These are phyloP conservation scores for Drosophila meridiana DNA, from an alignment of 2,888 invertebrate genomes.

Conservation along the genomic window DNA sequence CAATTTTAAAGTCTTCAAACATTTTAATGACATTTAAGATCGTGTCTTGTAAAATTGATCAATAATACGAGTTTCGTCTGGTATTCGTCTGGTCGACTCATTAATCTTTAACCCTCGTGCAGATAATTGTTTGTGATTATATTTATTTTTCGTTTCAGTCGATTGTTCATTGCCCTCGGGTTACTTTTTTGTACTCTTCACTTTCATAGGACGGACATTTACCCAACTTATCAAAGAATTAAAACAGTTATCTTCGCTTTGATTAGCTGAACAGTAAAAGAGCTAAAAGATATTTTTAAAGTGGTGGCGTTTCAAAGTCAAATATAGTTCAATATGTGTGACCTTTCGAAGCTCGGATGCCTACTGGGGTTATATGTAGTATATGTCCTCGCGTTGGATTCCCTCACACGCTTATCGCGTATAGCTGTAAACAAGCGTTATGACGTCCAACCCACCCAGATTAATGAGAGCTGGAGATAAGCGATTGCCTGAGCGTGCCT, in stretches of 20 bases:
- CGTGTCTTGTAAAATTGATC: background rate
- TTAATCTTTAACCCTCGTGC: background rate
- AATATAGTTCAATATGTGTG: slow-evolving; percentile 37
- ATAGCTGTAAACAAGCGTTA: slow-evolving; percentile 60
- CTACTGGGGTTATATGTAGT: background rate
- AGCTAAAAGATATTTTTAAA: background rate
- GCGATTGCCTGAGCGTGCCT: background rate
- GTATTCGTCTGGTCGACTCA: background rate
- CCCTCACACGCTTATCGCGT: slow-evolving; percentile 49
- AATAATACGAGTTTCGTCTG: background rate
- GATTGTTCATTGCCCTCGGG: slow-evolving; percentile 31
- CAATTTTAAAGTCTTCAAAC: background rate
- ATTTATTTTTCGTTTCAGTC: background rate
- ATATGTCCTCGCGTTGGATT: slow-evolving; percentile 15
- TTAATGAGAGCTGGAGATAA: slow-evolving; percentile 29
- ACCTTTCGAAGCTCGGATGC: slow-evolving; percentile 14
- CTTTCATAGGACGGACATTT: background rate
- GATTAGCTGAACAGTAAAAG: slow-evolving; percentile 43
- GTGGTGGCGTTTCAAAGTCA: slow-evolving; percentile 63
- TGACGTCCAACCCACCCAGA: slow-evolving; percentile 25
- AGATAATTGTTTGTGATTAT: slow-evolving; percentile 2
- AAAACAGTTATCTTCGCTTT: slow-evolving; percentile 15
- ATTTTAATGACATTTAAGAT: background rate
- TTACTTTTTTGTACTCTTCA: slow-evolving; percentile 16
- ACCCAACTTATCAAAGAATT: slow-evolving; percentile 25